Evolutionary conservation across 2,888 invertebrate species (phyloP), one percentile per base, ranked within the genome.

Genomic region (Geophilus truncorum): DNA sequence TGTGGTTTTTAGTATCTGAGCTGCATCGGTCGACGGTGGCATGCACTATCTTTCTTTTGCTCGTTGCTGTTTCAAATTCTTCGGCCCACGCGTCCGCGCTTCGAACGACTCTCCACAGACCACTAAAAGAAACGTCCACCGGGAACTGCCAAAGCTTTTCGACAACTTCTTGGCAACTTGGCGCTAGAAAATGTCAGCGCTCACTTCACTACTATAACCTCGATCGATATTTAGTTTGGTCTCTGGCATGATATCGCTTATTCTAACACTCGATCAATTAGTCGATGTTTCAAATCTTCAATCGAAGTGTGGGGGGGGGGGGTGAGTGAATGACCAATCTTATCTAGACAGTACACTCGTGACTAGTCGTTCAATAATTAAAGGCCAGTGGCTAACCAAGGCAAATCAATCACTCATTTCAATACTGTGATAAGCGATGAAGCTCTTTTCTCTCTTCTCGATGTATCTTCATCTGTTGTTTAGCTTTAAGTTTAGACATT

Each of bases 1-100:
- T 70, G 70, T 70, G 70, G 70, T 70, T 70, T 70, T 70, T 70
- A 70, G 70, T 70, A 23, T 70, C 70, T 70, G 70, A 70, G 70
- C 70, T 70, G 70, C 70, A 28, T 70, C 70, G 70, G 51, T 51
- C 18, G 51, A 51, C 51, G 25, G 28, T 70, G 28, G 25, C 70
- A 28, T 12, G n/a, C 45, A 70, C 70, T 70, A 70, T 70, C 70
- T 28, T 70, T 70, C 70, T 70, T 70, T 70, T 62, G 23, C 70
- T 28, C 9, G 70, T 28, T 25, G 25, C 70, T 25, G 70, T 28
- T 70, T 70, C 70, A 70, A 70, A 70, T 70, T 70, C 70, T 70
- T 70, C n/a, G 70, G 70, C 70, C 70, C 70, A 28, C 28, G 70
- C 70, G 70, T 70, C 70, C 70, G 70, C 25, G 25, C n/a, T 28